Evolutionary conservation across 2,888 invertebrate genomes (phyloP).

Genomic region (Diarsia dahlii): DNA sequence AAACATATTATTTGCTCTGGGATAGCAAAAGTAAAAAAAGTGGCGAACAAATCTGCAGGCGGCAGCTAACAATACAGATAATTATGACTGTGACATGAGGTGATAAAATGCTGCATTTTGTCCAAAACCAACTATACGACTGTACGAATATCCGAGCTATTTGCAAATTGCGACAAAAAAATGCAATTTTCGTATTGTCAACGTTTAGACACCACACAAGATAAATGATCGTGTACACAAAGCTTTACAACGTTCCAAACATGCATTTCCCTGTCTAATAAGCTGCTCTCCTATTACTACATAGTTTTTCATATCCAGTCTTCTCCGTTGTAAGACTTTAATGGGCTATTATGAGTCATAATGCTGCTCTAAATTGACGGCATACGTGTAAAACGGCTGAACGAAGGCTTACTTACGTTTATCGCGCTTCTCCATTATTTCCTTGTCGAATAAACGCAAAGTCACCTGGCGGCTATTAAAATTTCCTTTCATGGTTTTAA

Average conservation of each 20-base stretch:
- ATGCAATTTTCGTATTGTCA: neutral
- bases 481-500: conserved; percentile 70
- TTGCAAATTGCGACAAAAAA: neutral
- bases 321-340: conserved; percentile 52
- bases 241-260: conserved; percentile 5
- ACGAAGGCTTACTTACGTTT: conserved; percentile 60
- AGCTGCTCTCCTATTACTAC: conserved; percentile 17
- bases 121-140: neutral
- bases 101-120: neutral
- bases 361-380: conserved; percentile 60
- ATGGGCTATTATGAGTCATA: conserved; percentile 64
- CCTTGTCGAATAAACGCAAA: conserved; percentile 64
- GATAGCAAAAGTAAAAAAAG: no score
- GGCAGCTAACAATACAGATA: neutral
- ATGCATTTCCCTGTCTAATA: conserved; percentile 31
- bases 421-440: conserved; percentile 63
- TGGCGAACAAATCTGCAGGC: no score
- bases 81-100: neutral
- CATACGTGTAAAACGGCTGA: conserved; percentile 61
- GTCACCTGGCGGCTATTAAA: conserved; percentile 73
- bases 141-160: neutral
- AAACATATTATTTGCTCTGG: no score
- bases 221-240: conserved; percentile 35
- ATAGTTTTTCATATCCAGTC: conserved; percentile 56
- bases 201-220: neutral